phyloP scores from a whole-genome alignment of 2,113 vertebrate genomes.

The Chionodraco myersi region DNA sequence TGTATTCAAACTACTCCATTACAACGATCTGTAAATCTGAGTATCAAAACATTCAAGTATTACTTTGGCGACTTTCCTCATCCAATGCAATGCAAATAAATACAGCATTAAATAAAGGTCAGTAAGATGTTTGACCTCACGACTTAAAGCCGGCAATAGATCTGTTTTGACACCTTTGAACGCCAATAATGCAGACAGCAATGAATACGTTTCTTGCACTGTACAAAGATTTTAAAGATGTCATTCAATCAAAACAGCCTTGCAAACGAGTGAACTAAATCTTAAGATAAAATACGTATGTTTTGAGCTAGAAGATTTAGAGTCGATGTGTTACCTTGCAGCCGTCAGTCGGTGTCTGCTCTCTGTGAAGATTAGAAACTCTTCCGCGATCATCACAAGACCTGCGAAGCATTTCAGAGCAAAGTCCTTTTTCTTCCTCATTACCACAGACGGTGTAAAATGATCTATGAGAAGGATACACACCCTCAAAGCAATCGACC shows the following conservation, averaged over 20 bases:
- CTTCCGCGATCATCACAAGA: constrained; percentile 73
- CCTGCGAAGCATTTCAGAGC: constrained; percentile 43
- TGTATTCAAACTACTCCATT: no score
- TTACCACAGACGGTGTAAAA: constrained; percentile 49
- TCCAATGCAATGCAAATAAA: no score
- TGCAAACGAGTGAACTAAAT: no score
- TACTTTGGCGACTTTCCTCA: no score
- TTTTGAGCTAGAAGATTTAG: not conserved
- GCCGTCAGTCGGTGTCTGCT: constrained; percentile 40
- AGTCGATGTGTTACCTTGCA: constrained; percentile 59
- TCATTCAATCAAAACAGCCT: no score
- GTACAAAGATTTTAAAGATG: not conserved
- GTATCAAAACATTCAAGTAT: no score
- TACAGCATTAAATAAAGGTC: no score
- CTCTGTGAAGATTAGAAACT: constrained; percentile 26
- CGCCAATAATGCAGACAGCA: not conserved
- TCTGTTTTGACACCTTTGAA: not conserved
- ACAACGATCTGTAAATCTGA: no score
- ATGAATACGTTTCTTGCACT: not conserved
- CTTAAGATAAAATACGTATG: no score
- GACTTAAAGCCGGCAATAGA: not conserved
- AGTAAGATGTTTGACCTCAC: no score
- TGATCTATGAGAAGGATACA: constrained; percentile 14
- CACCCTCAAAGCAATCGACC: not conserved
- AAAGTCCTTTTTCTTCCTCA: constrained; percentile 82